Evolutionary conservation across 2,113 vertebrate genomes (phyloP).

Genomic region (Hydrochoerus hydrochaeris): DNA sequence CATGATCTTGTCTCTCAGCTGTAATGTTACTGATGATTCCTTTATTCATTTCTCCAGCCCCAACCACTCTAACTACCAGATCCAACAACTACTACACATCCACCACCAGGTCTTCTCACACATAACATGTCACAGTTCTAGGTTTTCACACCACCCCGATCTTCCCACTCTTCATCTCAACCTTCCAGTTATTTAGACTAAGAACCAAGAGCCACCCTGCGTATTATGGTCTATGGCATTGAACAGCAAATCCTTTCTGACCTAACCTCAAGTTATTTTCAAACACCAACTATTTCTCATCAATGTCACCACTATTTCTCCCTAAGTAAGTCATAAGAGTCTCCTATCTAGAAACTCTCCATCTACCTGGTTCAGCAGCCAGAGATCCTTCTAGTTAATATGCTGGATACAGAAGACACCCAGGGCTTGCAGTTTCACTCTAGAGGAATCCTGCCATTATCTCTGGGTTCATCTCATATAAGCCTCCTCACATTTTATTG

Average conservation of each 20-base stretch:
- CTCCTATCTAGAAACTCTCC: background rate
- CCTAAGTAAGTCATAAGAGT: too few relatives aligned
- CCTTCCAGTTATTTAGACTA: too few relatives aligned
- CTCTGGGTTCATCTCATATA: background rate
- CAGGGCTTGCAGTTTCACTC: too few relatives aligned
- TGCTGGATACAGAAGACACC: background rate
- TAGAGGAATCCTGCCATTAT: fast-evolving
- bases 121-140: background rate
- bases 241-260: background rate
- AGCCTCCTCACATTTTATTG: background rate
- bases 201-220: fast-evolving
- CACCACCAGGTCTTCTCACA: background rate
- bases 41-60: background rate
- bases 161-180: background rate
- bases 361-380: background rate
- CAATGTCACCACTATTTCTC: background rate
- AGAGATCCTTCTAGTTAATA: fast-evolving
- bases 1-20: background rate
- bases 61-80: too few relatives aligned
- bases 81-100: fast-evolving
- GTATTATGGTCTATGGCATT: background rate
- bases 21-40: background rate
- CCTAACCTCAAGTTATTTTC: background rate
- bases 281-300: background rate
- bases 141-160: background rate